Evolutionary conservation across 2,113 vertebrate genomes (phyloP).

Genomic region (Castor canadensis): DNA sequence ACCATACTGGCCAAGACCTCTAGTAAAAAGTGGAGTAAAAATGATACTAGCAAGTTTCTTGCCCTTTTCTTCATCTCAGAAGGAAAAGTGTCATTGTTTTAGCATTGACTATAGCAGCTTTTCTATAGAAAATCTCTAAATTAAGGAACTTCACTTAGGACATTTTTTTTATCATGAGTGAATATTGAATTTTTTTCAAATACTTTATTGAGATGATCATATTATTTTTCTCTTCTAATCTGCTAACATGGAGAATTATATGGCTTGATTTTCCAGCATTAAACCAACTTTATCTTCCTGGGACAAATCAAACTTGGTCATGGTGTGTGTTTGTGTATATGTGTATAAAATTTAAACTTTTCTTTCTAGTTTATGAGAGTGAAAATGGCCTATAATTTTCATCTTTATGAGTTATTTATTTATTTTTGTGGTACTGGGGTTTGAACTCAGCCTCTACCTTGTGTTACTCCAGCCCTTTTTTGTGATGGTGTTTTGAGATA

Average conservation of each 20-base stretch:
- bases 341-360: not conserved
- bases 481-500: no score
- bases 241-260: not conserved
- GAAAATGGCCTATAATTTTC: not conserved
- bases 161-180: constrained; percentile 24
- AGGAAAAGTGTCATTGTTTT: not conserved
- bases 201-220: not conserved
- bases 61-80: not conserved
- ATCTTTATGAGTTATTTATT: constrained; percentile 12
- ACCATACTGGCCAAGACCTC: not conserved
- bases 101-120: not conserved
- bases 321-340: not conserved
- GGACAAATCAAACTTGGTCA: not conserved
- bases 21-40: not conserved
- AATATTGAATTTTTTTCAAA: constrained; percentile 19
- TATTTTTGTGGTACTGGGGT: no score
- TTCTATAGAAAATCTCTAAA: not conserved
- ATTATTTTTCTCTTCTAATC: not conserved
- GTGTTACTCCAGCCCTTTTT: no score
- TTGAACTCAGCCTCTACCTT: no score
- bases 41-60: not conserved
- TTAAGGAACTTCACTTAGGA: not conserved
- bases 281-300: not conserved
- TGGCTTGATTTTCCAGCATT: constrained; percentile 11
- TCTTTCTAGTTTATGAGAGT: not conserved